Conservation (phyloP, 2,113 vertebrate genomes). For the Poeciliopsis prolifica region DNA sequence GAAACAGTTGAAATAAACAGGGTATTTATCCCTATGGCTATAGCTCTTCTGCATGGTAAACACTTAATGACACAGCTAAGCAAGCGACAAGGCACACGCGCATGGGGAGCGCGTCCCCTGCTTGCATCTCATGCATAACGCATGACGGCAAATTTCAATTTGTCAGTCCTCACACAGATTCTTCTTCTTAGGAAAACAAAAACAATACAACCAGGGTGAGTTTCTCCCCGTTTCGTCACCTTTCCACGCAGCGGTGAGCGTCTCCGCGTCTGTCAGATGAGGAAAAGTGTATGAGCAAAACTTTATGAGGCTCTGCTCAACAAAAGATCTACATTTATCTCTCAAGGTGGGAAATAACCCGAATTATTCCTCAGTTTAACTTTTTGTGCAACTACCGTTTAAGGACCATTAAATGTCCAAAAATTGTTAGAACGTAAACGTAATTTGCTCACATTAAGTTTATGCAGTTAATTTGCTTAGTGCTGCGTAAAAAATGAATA, state of each 20-base stretch:
- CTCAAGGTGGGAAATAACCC: no score
- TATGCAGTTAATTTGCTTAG: no score
- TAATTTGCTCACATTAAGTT: no score
- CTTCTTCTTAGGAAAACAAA: conserved; percentile 49
- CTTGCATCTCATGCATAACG: conserved; percentile 43
- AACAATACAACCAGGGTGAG: conserved; percentile 50
- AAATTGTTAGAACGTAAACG: no score
- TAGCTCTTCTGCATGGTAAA: conserved; percentile 20
- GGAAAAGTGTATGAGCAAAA: conserved; percentile 7
- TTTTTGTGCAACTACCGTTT: neutral
- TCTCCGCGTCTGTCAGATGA: conserved; percentile 37
- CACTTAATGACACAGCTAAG: conserved; percentile 23
- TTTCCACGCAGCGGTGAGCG: conserved; percentile 30
- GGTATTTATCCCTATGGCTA: conserved; percentile 24
- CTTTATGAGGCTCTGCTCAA: neutral
- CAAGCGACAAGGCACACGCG: conserved; percentile 28
- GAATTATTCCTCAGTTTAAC: neutral
- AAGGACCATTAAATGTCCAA: neutral
- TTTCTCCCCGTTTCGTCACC: conserved; percentile 70
- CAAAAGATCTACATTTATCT: neutral
- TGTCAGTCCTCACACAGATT: conserved; percentile 13
- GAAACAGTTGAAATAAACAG: conserved; percentile 36
- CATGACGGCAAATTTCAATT: conserved; percentile 22
- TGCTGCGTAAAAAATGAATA: no score
- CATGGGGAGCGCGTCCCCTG: neutral